Evolutionary conservation across 2,797 vertebrate genomes (phyloP).

Genomic region (Falco berigora): DNA sequence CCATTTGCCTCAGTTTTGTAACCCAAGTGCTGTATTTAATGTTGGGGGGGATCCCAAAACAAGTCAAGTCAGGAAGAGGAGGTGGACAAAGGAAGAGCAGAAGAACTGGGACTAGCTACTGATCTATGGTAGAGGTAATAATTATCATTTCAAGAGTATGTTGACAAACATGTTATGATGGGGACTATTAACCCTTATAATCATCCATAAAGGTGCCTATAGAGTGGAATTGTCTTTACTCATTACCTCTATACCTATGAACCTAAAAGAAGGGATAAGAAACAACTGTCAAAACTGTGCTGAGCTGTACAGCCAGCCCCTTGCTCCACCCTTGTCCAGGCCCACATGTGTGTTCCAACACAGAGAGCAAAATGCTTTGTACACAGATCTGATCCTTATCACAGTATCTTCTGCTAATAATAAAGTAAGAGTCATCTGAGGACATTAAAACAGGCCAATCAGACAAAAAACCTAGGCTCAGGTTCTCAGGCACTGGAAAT

Average conservation of each 20-base stretch:
- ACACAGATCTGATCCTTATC: neutral
- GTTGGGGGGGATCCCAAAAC: neutral
- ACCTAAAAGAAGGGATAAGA: neutral
- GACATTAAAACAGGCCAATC: neutral
- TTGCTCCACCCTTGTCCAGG: neutral
- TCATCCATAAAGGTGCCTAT: neutral
- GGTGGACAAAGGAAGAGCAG: neutral
- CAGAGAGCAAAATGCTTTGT: neutral
- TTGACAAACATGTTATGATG: neutral
- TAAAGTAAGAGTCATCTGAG: neutral
- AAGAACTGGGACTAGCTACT: neutral
- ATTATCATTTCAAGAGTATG: neutral
- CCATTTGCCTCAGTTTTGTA: neutral
- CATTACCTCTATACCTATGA: neutral
- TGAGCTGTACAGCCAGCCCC: neutral
- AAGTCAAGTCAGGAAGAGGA: neutral
- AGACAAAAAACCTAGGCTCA: neutral
- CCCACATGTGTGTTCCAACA: neutral
- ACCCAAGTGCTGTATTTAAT: neutral
- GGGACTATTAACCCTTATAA: neutral
- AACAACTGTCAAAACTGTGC: neutral
- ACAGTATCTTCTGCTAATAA: neutral
- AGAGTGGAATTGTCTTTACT: neutral
- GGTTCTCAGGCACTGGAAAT: neutral
- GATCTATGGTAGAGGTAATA: neutral